Evolutionary conservation across 2,113 vertebrate species (phyloP).

Genomic region (Diadophis punctatus): DNA sequence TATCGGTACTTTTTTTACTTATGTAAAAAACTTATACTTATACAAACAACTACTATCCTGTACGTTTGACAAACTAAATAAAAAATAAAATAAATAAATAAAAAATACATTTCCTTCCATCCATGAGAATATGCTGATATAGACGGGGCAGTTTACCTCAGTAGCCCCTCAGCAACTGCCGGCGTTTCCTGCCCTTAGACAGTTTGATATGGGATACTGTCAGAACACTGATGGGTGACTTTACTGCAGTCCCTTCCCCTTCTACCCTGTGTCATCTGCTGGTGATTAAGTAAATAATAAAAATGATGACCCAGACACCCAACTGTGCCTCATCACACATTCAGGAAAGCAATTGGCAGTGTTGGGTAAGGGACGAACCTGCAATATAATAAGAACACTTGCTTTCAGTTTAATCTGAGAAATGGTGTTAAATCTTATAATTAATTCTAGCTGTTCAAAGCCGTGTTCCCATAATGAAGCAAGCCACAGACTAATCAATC

Average conservation of each 20-base stretch:
- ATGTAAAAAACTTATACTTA: too few species aligned
- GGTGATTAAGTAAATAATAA: background rate
- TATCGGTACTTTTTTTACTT: too few species aligned
- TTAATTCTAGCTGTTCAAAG: background rate
- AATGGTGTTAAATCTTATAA: background rate
- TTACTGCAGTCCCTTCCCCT: background rate
- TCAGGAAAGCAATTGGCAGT: background rate
- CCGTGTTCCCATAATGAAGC: background rate
- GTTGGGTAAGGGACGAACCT: background rate
- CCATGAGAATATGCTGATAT: background rate
- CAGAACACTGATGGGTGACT: background rate
- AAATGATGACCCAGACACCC: background rate
- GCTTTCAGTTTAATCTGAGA: background rate
- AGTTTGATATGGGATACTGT: background rate
- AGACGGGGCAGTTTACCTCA: background rate
- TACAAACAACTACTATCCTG: too few species aligned
- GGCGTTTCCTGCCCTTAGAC: background rate
- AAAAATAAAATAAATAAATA: too few species aligned
- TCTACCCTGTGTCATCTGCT: background rate
- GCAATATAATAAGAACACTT: background rate
- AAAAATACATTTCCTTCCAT: background rate
- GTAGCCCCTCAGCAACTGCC: background rate
- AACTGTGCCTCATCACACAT: background rate
- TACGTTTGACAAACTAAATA: too few species aligned
- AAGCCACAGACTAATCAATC: background rate